phyloP scores from a whole-genome alignment of 2,113 vertebrate species.

The Speoplatyrhinus poulsoni region DNA sequence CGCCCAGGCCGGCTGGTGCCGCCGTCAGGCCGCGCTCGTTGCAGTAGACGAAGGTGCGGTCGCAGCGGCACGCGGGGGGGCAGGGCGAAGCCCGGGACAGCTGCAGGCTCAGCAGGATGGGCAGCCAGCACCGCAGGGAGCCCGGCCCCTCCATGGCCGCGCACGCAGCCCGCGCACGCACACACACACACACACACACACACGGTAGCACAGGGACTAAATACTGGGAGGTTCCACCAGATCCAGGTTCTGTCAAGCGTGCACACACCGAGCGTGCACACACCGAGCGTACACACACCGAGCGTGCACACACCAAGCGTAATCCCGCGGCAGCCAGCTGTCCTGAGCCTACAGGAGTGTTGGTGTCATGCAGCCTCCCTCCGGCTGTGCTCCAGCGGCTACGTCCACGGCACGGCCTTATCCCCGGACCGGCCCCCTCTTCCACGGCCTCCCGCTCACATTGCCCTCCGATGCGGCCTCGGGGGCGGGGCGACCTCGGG shows the following conservation, averaged over 20 bases:
- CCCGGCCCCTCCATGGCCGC: conserved; percentile 81
- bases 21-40: conserved; percentile 94
- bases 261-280: conserved; percentile 23
- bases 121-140: conserved; percentile 86
- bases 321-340: conserved; percentile 73
- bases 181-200: conserved; percentile 47
- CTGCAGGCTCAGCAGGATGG: conserved; percentile 84
- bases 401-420: conserved; percentile 41
- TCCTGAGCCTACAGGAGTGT: conserved; percentile 57
- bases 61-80: conserved; percentile 90
- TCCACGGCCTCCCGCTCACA: conserved; percentile 30
- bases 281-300: too few species aligned
- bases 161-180: too few species aligned
- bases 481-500: conserved; percentile 36
- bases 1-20: conserved; percentile 94
- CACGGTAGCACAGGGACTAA: conserved; percentile 71
- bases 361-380: conserved; percentile 42
- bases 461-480: conserved; percentile 49
- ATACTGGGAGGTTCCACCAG: conserved; percentile 35
- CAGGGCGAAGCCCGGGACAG: conserved; percentile 81
- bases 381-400: conserved; percentile 69
- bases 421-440: conserved; percentile 25
- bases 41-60: conserved; percentile 93
- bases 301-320: too few species aligned
- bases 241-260: conserved; percentile 53